Evolutionary conservation across 2,888 invertebrate genomes (phyloP).

Genomic region (Colletes collaris): DNA sequence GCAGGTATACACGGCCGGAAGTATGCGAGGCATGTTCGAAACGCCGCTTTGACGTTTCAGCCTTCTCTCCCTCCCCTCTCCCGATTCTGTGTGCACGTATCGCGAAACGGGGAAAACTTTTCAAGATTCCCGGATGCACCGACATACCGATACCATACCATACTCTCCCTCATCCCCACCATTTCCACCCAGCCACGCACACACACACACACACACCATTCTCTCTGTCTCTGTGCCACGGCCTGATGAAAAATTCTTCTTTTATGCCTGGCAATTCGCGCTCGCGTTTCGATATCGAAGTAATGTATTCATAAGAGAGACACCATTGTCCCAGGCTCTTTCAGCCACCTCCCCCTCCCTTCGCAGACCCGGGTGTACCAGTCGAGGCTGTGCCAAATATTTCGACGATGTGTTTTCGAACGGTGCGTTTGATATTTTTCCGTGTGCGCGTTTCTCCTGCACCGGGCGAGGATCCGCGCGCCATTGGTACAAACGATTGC

Average conservation of each 20-base stretch:
- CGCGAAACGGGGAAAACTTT: conserved; percentile 45
- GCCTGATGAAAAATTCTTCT: conserved; percentile 61
- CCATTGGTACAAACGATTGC: background rate
- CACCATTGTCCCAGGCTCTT: conserved; percentile 32
- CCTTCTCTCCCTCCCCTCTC: background rate
- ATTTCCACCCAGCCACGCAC: background rate
- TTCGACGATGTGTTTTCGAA: conserved; percentile 23
- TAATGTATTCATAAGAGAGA: conserved; percentile 49
- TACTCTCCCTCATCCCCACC: background rate
- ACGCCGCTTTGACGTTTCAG: conserved; percentile 58
- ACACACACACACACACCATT: no score
- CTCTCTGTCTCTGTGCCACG: background rate
- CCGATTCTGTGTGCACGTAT: conserved; percentile 11
- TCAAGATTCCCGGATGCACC: conserved; percentile 52
- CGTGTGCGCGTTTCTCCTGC: background rate
- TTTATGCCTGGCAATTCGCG: conserved; percentile 56
- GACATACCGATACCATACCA: conserved; percentile 17
- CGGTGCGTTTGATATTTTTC: conserved; percentile 33
- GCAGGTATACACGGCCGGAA: conserved; percentile 50
- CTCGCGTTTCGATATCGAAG: conserved; percentile 53
- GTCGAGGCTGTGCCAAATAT: conserved; percentile 29
- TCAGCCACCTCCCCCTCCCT: conserved; percentile 3
- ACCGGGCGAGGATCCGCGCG: no score
- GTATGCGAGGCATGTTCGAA: conserved; percentile 63
- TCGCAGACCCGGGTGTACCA: background rate